Conservation (phyloP, 2,113 vertebrate genomes). For the Engraulis encrasicolus region DNA sequence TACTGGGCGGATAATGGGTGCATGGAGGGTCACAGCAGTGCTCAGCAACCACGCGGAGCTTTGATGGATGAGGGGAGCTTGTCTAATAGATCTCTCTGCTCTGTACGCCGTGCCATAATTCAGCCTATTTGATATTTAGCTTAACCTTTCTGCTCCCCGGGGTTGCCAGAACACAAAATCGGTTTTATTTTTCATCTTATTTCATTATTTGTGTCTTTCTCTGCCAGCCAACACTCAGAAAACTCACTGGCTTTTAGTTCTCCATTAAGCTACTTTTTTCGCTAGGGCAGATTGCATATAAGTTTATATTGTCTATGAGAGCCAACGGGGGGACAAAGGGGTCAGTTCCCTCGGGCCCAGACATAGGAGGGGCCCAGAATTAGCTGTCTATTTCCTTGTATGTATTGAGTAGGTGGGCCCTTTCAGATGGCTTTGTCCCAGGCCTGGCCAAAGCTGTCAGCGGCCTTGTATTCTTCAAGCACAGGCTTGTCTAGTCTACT, state of each 20-base stretch:
- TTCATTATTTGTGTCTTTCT: background rate
- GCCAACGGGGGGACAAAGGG: no score
- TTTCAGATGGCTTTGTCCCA: no score
- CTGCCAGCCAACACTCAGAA: background rate
- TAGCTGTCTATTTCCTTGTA: no score
- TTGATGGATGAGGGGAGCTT: conserved; percentile 62
- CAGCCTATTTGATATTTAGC: conserved; percentile 59
- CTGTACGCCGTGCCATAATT: conserved; percentile 54
- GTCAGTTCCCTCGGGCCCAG: no score
- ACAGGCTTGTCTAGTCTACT: background rate
- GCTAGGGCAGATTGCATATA: background rate
- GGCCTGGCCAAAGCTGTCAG: no score
- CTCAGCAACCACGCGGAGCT: conserved; percentile 49
- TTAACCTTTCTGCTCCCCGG: conserved; percentile 68
- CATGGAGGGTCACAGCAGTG: conserved; percentile 49
- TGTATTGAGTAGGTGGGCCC: no score
- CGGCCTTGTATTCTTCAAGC: no score
- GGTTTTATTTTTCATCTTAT: conserved; percentile 15
- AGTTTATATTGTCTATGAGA: no score
- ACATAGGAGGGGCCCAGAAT: no score
- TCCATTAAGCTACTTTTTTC: background rate
- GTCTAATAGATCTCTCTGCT: conserved; percentile 57
- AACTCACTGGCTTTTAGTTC: background rate
- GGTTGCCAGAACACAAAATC: conserved; percentile 38
- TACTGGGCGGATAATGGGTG: conserved; percentile 65